Percentiles rank a stretch among this genome's conserved stretches.
Evolutionary conservation across 2,888 invertebrate genomes (phyloP).

Genomic region (Nomada goodeniana): DNA sequence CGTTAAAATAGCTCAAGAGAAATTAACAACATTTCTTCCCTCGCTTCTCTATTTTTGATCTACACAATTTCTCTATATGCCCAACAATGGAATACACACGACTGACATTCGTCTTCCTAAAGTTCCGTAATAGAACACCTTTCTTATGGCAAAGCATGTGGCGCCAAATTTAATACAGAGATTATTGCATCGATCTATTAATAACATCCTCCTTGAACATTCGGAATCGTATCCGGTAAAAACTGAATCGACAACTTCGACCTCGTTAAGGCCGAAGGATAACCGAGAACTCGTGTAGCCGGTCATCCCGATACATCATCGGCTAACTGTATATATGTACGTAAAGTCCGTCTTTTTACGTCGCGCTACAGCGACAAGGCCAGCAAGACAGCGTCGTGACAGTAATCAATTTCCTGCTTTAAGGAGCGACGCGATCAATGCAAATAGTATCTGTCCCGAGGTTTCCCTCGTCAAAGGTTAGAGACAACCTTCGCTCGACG

Average conservation of each 20-base stretch:
- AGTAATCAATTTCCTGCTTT: slow-evolving; percentile 25
- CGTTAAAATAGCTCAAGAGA: no score
- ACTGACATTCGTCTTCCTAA: no score
- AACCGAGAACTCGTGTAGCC: neutral
- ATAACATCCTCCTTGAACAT: neutral
- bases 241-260: slow-evolving; percentile 2
- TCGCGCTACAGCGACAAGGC: slow-evolving; percentile 17
- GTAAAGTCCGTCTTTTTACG: slow-evolving; percentile 14
- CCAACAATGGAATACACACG: no score
- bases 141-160: neutral
- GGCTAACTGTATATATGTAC: slow-evolving; percentile 8
- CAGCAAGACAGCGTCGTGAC: slow-evolving; percentile 12
- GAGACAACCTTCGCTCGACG: neutral
- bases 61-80: no score
- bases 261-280: neutral
- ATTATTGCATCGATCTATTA: neutral
- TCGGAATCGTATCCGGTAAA: neutral
- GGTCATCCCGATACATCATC: neutral
- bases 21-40: no score
- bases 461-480: slow-evolving; percentile 25
- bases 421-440: slow-evolving; percentile 8
- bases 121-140: no score
- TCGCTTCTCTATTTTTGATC: no score
- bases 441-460: slow-evolving; percentile 9
- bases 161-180: neutral